These are phyloP conservation scores for Cheirogaleus medius DNA, from an alignment of 2,113 vertebrate genomes.

Conservation along the genomic window DNA sequence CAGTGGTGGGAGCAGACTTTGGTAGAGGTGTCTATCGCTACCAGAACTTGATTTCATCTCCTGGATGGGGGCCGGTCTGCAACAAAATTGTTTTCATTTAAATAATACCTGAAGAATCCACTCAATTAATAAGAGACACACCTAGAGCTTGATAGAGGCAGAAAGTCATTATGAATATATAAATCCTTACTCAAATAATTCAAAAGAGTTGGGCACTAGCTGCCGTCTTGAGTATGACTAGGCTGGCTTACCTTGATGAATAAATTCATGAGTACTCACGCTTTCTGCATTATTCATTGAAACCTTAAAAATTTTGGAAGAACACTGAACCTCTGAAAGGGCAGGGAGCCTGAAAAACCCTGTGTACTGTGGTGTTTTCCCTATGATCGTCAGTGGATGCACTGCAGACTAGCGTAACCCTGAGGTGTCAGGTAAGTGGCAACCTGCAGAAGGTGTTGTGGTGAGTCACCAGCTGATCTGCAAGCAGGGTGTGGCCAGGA, in stretches of 20 bases:
- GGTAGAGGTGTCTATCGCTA: neutral
- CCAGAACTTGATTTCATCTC: neutral
- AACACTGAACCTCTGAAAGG: neutral
- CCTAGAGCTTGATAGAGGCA: neutral
- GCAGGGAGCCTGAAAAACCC: neutral
- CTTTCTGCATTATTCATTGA: neutral
- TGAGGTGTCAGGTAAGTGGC: neutral
- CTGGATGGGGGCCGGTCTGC: too few species aligned
- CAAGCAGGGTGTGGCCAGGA: neutral
- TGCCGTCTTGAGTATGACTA: neutral
- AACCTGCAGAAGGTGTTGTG: neutral
- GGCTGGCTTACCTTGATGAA: neutral
- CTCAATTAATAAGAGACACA: neutral
- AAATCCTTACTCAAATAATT: neutral
- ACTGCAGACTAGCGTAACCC: too few species aligned
- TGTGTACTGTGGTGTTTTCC: neutral
- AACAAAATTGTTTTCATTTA: neutral
- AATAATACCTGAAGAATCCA: neutral
- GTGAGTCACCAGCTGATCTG: neutral
- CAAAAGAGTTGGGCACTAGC: neutral
- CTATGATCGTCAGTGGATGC: neutral
- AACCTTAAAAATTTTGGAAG: neutral
- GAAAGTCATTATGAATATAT: neutral
- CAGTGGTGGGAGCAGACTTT: neutral
- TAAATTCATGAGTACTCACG: neutral